Evolutionary conservation across 1,140 invertebrate genomes (phyloP), one percentile per base, ranked within the genome.

Genomic region (Drosophila tristis): DNA sequence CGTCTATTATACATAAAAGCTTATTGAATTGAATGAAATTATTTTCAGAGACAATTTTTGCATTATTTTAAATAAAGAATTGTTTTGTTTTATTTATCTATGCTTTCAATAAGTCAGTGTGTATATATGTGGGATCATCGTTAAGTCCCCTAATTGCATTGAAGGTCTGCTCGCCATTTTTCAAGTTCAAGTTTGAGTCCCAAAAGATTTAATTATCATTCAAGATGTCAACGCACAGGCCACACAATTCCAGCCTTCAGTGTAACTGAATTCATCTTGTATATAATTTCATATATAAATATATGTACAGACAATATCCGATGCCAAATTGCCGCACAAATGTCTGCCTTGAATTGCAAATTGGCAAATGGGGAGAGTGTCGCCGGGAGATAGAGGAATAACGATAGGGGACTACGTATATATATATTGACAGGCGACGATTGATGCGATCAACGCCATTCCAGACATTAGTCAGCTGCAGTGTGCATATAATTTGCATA

Each of bases 241-340:
- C 63, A 61, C 55, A 73, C 82, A 65, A 68, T 81, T 67, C 49
- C 44, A 71, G 78, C 82, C 81, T 86, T 82, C 68, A 55, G 29
- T 44, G 68, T 68, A 70, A 73, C 84, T 70, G 78, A 86, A 82
- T 89, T 86, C 78, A 89, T 86, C 78, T 87, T 78, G 78, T 72
- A 87, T 75, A 78, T 50, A 47, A 64, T 77, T 51, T 73, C 59
- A 44, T 68, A 54, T 67, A 45, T 48, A 31, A 8, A 31, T 53
- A 51, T 45, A 31, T 71, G 35, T 58, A 74, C 51, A 71, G 73
- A 77, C 49, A 73, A 62, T 64, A 51, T 66, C 49, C 58, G 72
- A 58, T 66, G 75, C 56, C 67, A 74, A 63, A 73, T 64, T 54
- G 67, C 47, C 26, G 15, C 49, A 23, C 26, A 71, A 70, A 50